Evolutionary conservation across 2,888 invertebrate species (phyloP), one percentile per base, ranked within the genome.

Genomic region (Gymnoscelis rufifasciata): DNA sequence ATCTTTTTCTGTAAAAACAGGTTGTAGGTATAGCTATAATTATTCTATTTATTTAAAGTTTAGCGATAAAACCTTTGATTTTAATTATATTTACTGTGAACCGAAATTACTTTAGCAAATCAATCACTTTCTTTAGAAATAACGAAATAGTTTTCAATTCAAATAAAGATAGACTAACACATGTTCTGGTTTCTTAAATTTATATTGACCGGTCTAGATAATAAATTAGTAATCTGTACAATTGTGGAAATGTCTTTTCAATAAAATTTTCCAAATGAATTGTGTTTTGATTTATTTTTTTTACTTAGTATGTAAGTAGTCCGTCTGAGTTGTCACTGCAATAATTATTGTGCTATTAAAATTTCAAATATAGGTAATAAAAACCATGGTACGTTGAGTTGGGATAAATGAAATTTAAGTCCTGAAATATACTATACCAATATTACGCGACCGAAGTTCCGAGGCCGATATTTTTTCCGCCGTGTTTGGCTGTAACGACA

Each of bases 21-120:
- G 78, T 87, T 83, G 75, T 84, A 87, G 87, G 83, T 82, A 79
- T 84, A 87, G 87, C 78, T 81, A 79, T 83, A 82, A 75, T 74
- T 71, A 66, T 74, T 79, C 74, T 84, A 87, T 87, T 88, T 88
- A 87, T 87, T 88, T 83, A 81, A 83, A 79, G 73, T 83, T 77
- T 87, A 84, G 80, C 73, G 78, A 78, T 42, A 38, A 71, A 62
- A 60, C 53, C 57, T 62, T 67, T 66, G 60, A 57, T 62, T 71
- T 68, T 71, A 68, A 71, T 72, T 70, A 69, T 36, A 68, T 71
- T 70, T 69, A 67, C 45, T 50, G 44, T 62, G 63, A 65, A 72
- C 68, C 54, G 68, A 67, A 66, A 65, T 63, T 60, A 63, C 54
- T 62, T 55, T 65, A 71, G 63, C 59, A 63, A 64, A 66, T 68